Percentiles rank a stretch among this genome's conserved stretches.
Evolutionary conservation across 2,113 vertebrate genomes (phyloP).

Genomic region (Hypanus sabinus): DNA sequence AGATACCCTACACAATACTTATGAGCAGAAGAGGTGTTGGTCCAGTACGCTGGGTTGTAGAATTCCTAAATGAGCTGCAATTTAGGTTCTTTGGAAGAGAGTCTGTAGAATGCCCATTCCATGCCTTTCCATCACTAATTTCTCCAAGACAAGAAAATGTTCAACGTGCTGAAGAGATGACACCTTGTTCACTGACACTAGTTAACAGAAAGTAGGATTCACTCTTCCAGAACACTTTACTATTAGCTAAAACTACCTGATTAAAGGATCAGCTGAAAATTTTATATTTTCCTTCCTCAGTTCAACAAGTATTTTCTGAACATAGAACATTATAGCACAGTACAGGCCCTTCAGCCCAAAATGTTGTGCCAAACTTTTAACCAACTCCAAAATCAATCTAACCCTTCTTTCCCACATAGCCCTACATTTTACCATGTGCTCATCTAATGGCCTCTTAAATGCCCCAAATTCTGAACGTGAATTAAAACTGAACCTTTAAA

Average conservation of each 20-base stretch:
- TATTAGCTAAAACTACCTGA: background rate
- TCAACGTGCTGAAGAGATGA: background rate
- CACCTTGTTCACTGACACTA: background rate
- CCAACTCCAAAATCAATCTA: too few species aligned
- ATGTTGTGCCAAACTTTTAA: too few species aligned
- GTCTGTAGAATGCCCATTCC: background rate
- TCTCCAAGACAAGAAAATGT: background rate
- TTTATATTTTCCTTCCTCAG: background rate
- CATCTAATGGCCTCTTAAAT: too few species aligned
- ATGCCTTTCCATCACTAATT: background rate
- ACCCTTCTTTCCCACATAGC: too few species aligned
- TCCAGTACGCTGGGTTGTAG: background rate
- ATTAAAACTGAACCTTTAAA: background rate
- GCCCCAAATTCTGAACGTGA: background rate
- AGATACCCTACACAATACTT: background rate
- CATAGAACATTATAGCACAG: too few species aligned
- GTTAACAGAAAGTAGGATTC: background rate
- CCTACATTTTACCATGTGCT: too few species aligned
- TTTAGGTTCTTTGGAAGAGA: background rate
- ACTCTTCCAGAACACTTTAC: background rate
- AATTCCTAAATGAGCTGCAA: background rate
- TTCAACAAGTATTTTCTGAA: background rate
- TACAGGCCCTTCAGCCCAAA: too few species aligned
- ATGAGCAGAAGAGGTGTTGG: background rate
- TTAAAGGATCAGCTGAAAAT: background rate